Base-by-base conservation (phyloP, 2,888 invertebrate species). In the Hemistola chrysoprasaria region DNA sequence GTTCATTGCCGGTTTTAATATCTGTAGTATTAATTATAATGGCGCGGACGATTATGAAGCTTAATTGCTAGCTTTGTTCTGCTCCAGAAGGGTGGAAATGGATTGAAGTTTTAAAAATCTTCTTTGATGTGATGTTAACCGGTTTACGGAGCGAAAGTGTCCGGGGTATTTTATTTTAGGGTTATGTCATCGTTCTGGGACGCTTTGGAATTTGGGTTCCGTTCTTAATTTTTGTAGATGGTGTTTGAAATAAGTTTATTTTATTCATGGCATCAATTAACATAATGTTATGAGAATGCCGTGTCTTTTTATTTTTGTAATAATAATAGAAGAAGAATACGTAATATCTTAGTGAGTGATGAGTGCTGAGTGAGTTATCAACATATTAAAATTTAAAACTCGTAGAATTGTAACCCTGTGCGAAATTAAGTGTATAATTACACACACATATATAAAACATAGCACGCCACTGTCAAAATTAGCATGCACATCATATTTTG, bases 1-100 rank as follows among this genome's bases (percentile, higher is more conserved):
- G 65, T 67, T 78, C 71, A 77, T 77, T 74, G 71, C 68, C 60
- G 72, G 71, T 72, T 80, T 81, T 77, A 76, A 81, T 82, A 81
- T 78, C 73, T 79, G 74, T 76, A 72, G 73, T 78, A 77, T 80
- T 83, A 77, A 79, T 82, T 79, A 73, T 76, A 75, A 79, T 73
- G 72, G 73, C 73, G 75, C 72, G 63, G 62, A 66, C 67, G 72
- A 77, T 82, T 78, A 79, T 78, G 67, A 69, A 65, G 68, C 72
- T 75, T 80, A 82, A 80, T 82, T 78, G 77, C 69, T 68, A 70
- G 72, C 74, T 77, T 80, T 77, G 74, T 81, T 72, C 68, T 50
- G 59, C 56, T 63, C 57, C 63, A 63, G 60, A 59, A 62, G 62
- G 59, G 64, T 59, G 65, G 65, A 66, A 72, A 65, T 63, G 59